Base-by-base conservation (phyloP, 2,888 invertebrate genomes). In the Philereme vetulata region DNA sequence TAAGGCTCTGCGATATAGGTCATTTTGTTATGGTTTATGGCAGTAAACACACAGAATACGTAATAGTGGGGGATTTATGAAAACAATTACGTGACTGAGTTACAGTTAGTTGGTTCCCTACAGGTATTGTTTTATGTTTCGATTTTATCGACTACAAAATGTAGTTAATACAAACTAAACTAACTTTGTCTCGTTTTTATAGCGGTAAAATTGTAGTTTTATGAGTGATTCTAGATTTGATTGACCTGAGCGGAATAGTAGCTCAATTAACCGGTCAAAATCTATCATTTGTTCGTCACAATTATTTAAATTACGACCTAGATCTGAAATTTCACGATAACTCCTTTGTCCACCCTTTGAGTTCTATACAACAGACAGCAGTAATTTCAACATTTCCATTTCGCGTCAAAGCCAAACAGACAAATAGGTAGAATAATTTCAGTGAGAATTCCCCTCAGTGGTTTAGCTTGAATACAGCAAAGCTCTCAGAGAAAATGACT, bases 1-100 rank as follows among this genome's bases (percentile, higher is more conserved):
- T 82, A 85, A 82, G 82, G 82, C 74, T 67, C 64, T 62, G 56
- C 64, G 64, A 67, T 70, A 70, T 63, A 67, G 69, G 67, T 70
- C 69, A 70, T 70, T 70, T 70, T 67, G 69, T 66, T 70, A 70
- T 67, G 69, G 66, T 70, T 70, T 67, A 62, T 64, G 67, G 65
- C 44, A 67, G 66, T 70, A 66, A 67, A 70, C 67, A 56, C 60
- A 62, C 60, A 60, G 57, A 61, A 50, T 61, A 60, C 44, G 40
- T 55, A 49, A 38, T 47, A 58, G 57, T 64, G 11, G 40, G 47
- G 51, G 60, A 61, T 67, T 70, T 70, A 67, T 66, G 65, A 64
- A 67, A 70, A 69, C 66, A 68, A 66, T 68, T 65, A 68, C 56
- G 62, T 63, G 54, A 64, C 63, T 63, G 56, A 64, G 58, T 62